Evolutionary conservation across 2,888 invertebrate species (phyloP).

Genomic region (Cyaniris semiargus): DNA sequence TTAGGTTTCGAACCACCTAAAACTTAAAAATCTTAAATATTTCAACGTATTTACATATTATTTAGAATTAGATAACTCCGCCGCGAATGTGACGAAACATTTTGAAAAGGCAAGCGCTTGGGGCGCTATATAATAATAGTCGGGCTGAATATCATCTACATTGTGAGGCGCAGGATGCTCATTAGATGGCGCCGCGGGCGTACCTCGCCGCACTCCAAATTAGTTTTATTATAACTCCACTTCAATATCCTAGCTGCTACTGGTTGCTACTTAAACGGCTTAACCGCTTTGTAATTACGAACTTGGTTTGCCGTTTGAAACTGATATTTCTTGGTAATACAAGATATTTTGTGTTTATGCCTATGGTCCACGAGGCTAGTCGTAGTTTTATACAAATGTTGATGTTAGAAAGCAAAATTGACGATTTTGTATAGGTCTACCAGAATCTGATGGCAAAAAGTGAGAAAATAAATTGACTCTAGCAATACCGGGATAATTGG

Average conservation of each 20-base stretch:
- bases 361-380: neutral
- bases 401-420: too few relatives aligned
- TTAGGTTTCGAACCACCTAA: too few relatives aligned
- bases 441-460: too few relatives aligned
- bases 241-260: slow-evolving; percentile 42
- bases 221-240: slow-evolving; percentile 47
- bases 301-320: neutral
- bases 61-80: slow-evolving; percentile 59
- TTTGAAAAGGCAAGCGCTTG: slow-evolving; percentile 68
- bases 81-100: slow-evolving; percentile 58
- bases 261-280: slow-evolving; percentile 40
- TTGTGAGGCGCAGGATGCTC: slow-evolving; percentile 78
- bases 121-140: slow-evolving; percentile 73
- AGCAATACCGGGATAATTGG: too few relatives aligned
- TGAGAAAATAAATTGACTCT: too few relatives aligned
- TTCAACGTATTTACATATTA: slow-evolving; percentile 9
- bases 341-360: neutral
- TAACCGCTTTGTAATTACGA: slow-evolving; percentile 31
- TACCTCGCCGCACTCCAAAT: slow-evolving; percentile 45
- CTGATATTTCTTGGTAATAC: neutral
- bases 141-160: slow-evolving; percentile 73
- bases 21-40: too few relatives aligned
- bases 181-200: slow-evolving; percentile 75
- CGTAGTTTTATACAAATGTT: neutral
- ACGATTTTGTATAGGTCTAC: too few relatives aligned